Percentiles rank a stretch among this genome's conserved stretches.
phyloP scores from a whole-genome alignment of 2,113 vertebrate genomes.

The Cricetomys ansorgei region DNA sequence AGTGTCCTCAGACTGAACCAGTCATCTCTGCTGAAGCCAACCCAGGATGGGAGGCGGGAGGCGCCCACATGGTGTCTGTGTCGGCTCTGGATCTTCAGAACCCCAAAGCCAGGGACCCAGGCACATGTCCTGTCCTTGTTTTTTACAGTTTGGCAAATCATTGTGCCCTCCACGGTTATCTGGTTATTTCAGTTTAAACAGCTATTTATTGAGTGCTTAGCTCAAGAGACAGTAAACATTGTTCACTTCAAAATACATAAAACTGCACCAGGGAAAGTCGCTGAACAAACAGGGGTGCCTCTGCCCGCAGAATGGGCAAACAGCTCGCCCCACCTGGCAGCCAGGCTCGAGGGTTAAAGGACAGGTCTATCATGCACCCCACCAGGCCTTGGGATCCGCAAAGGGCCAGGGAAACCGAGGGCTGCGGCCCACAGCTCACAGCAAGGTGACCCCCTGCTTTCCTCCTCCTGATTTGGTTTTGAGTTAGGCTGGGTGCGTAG shows the following conservation, averaged over 20 bases:
- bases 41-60: fast-evolving
- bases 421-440: too few species aligned
- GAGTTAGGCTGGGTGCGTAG: too few species aligned
- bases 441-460: background rate
- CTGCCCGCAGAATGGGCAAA: background rate
- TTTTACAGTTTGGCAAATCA: background rate
- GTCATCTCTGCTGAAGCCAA: background rate
- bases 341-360: background rate
- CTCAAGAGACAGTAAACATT: slow-evolving; percentile 45
- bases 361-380: background rate
- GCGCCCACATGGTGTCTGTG: fast-evolving
- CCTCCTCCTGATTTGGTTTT: background rate
- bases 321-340: background rate
- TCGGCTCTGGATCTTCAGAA: fast-evolving
- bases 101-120: too few species aligned
- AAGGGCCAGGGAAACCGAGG: background rate
- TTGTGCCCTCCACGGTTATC: background rate
- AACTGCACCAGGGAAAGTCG: background rate
- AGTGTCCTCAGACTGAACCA: fast-evolving
- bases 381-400: background rate
- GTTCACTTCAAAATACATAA: slow-evolving; percentile 20
- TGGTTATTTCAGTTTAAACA: slow-evolving; percentile 12
- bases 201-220: slow-evolving; percentile 20
- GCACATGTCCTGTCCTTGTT: background rate
- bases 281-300: background rate